Evolutionary conservation across 2,888 invertebrate genomes (phyloP), one percentile per base, ranked within the genome.

Genomic region (Diaphora mendica): DNA sequence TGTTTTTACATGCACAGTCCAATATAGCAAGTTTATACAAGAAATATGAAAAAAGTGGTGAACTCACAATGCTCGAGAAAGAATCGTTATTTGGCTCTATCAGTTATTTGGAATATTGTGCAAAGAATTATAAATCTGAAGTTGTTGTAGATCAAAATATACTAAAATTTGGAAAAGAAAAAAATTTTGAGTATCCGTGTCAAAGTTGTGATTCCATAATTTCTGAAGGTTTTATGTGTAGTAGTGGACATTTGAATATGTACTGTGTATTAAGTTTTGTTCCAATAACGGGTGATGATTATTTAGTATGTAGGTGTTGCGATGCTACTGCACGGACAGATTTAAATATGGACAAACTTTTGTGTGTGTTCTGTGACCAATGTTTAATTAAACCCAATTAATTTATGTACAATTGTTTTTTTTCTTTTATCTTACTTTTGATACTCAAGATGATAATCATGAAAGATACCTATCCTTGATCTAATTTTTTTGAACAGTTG

Each of bases 361-460:
- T 84, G 35, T 95, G 95, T 89, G 76, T 92, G 8, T 92, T 91
- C 73, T 95, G 95, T 90, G 95, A 95, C 87, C 79, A 89, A 71
- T 79, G 85, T 82, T 89, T 94, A 72, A 68, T 77, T 20, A 79
- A 70, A 62, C 72, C 74, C 65, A 74, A 74, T 74, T 79, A 65
- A 78, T 26, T 67, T 23, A 55, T 42, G 30, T 59, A 20, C n/a
- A 66, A 13, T 23, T 44, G n/a, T 26, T 3, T 67, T 33, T 3
- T 67, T 33, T 65, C 35, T 68, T 15, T 67, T 55, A n/a, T 68
- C 8, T 4, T 33, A 48, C 17, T 17, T 68, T 5, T 13, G 20
- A 23, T 51, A 7, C 7, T 23, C 23, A 51, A 20, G 1, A 8
- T 51, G 51, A 51, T 23, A 20, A 48, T 48, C 17, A 5, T 48